Conservation (phyloP, 2,888 invertebrate genomes). For the Cosmorhoe ocellata region DNA sequence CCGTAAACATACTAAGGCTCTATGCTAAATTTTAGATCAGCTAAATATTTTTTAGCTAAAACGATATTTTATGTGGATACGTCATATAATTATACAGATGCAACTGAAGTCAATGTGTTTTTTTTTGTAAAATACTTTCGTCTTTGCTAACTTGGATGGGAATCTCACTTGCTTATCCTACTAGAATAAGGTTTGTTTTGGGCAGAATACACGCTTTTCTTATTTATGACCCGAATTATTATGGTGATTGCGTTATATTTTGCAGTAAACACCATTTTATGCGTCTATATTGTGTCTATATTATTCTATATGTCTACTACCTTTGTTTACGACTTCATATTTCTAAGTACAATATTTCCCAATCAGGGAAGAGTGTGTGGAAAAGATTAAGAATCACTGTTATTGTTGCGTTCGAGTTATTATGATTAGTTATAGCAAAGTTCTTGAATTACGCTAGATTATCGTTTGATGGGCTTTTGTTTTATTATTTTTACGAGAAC, state of each 20-base stretch:
- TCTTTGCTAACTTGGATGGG: background rate
- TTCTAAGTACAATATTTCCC: too few relatives aligned
- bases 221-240: slow-evolving; percentile 30
- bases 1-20: too few relatives aligned
- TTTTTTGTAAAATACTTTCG: background rate
- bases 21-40: too few relatives aligned
- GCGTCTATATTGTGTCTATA: too few relatives aligned
- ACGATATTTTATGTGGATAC: too few relatives aligned
- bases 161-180: background rate
- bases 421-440: slow-evolving; percentile 1
- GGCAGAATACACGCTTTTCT: slow-evolving; percentile 35
- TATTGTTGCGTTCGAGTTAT: slow-evolving; percentile 5
- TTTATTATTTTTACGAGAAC: slow-evolving; percentile 9
- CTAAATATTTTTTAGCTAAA: too few relatives aligned
- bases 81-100: too few relatives aligned
- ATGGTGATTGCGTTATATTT: slow-evolving; percentile 33
- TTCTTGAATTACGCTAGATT: background rate
- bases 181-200: slow-evolving; percentile 37
- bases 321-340: too few relatives aligned
- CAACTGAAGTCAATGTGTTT: too few relatives aligned
- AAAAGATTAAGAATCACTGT: slow-evolving; percentile 5
- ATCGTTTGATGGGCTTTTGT: slow-evolving; percentile 1
- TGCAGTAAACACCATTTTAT: slow-evolving; percentile 20
- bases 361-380: too few relatives aligned
- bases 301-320: too few relatives aligned